These are phyloP conservation scores for Gnathonemus echidnorhynchus DNA, from an alignment of 2,113 vertebrate species.

Conservation along the genomic window DNA sequence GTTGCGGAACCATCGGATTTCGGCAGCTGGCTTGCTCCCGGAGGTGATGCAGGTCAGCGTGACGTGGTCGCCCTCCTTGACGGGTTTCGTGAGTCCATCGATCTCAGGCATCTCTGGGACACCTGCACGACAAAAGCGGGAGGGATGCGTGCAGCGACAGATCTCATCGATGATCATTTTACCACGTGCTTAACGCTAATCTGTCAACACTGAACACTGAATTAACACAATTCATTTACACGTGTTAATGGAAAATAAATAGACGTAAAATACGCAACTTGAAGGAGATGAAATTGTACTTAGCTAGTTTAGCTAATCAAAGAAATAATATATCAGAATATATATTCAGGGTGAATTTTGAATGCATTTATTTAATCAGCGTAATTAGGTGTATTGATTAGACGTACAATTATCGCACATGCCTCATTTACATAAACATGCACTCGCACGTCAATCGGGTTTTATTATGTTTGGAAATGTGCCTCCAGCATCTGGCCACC, in stretches of 20 bases:
- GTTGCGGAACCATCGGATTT: conserved; percentile 96
- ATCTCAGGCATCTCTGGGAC: conserved; percentile 94
- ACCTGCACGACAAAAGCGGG: conserved; percentile 56
- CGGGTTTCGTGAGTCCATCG: conserved; percentile 83
- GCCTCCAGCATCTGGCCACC: neutral
- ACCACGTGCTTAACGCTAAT: neutral
- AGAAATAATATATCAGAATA: neutral
- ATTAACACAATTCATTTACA: neutral
- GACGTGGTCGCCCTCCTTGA: conserved; percentile 88
- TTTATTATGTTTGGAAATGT: neutral
- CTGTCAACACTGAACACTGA: neutral
- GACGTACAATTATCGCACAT: neutral
- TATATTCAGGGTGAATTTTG: neutral
- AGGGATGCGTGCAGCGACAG: neutral
- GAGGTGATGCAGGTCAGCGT: conserved; percentile 92
- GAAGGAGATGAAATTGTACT: neutral
- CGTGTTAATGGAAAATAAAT: neutral
- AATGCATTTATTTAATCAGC: neutral
- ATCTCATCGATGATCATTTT: neutral
- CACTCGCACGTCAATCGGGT: neutral
- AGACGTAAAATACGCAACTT: neutral
- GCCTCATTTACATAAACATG: neutral
- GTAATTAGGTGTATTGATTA: neutral
- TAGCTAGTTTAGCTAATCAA: neutral
- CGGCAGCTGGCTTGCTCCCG: conserved; percentile 93